Evolutionary conservation across 1,140 invertebrate species (phyloP), one percentile per base, ranked within the genome.

Genomic region (Sitophilus oryzae): DNA sequence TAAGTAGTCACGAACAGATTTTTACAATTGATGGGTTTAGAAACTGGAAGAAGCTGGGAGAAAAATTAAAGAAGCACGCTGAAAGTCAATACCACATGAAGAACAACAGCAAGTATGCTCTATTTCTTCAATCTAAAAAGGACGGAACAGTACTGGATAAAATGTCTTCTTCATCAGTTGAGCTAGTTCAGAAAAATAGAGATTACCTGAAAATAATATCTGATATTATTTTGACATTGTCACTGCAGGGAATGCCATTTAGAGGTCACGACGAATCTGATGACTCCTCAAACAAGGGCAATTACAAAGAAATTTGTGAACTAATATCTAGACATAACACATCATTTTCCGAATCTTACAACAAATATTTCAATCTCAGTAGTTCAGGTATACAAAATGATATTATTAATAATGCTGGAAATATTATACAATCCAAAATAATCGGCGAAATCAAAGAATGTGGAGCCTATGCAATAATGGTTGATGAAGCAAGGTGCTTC

Each of bases 221-320:
- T 34, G n/a, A 34, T 34, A 11, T 34, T 5, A 11, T 34, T 34
- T 34, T 34, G 25, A 34, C 11, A 5, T 34, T 11, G 25, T 34
- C 11, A 34, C 25, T 6, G 11, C 5, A 34, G 11, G 11, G n/a
- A 4, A 3, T 37, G n/a, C 11, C n/a, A 4, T 15, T 37, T 37
- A 37, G 36, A 37, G 36, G 36, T 37, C 36, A 37, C n/a, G 36
- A 37, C n/a, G 36, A 37, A n/a, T 37, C 36, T 6, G 4, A 37
- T 4, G n/a, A 37, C 16, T 37, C 36, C n/a, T 14, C 4, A 37
- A 37, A 37, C n/a, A 37, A n/a, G 16, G 36, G 36, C 3, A 37
- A 37, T 37, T 37, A 14, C n/a, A 37, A 37, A 37, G 36, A 37
- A 37, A 37, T 37, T 37, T 37, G 36, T 37, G 4, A 37, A 6